Evolutionary conservation across 1,140 invertebrate species (phyloP), one percentile per base, ranked within the genome.

Genomic region (Fopius arisanus): DNA sequence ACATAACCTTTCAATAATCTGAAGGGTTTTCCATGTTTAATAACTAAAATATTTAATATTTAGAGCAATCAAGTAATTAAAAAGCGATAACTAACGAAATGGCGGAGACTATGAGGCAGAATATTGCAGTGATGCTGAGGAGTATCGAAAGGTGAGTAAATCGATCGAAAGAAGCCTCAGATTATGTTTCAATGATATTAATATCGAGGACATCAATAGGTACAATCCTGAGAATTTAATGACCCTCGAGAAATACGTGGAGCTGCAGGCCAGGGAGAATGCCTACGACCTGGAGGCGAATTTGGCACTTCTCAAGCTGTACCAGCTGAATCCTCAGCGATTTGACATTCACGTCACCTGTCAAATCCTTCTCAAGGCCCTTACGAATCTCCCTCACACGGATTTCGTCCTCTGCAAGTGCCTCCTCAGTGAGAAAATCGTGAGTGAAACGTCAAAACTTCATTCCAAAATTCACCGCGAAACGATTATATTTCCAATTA

Each of bases 321-420:
- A 98, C 82, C 97, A 98, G 86, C 96, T 98, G 78, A 97, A 97
- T 87, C 96, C 96, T n/a, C 91, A 91, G n/a, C 90, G 92, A 77
- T 96, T 96, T 79, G 94, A 97, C 82, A 90, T 92, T 59, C 91
- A 94, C 63, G 93, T 98, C 19, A 95, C 95, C 4, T 90, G 90
- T 48, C 91, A 95, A 78, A 98, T 99, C 83, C 88, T 99, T 9
- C 82, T 99, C 65, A 99, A 99, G 84, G 96, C 97, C 1, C 88
- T 99, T 9, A 98, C 97, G 10, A 98, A 98, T 89, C 91, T 98
- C 75, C 97, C 97, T 7, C 96, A 98, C 80, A 97, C 97, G 16
- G 97, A 99, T 89, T 98, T 99, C 85, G 95, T 97, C 29, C 88
- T 99, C 43, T 98, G 97, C 89, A 98, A 98, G 89, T 98, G 96